Evolutionary conservation across 2,888 invertebrate genomes (phyloP), one percentile per base, ranked within the genome.

Genomic region (Cerceris rybyensis): DNA sequence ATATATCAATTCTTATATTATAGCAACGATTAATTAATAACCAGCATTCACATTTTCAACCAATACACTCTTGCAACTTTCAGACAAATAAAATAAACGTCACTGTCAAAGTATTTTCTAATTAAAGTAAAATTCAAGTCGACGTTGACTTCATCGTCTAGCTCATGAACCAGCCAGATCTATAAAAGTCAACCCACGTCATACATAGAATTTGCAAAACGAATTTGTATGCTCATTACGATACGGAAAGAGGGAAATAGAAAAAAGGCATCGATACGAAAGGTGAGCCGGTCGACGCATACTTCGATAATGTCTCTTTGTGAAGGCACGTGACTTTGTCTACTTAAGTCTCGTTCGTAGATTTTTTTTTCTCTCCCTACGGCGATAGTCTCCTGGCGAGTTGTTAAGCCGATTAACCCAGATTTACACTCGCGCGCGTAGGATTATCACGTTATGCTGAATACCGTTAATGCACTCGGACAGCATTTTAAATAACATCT

Each of bases 351-450:
- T 68, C 54, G 13, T 68, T 73, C 52, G 43, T 64, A 43, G 13
- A 63, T 63, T 58, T 65, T 63, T 58, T 65, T 65, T 55, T 59
- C 9, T 60, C 46, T 69, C 14, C 14, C 52, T 55, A 46, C 59
- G 58, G 46, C 69, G 50, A 59, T 57, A 59, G 69, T 69, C 73
- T 58, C 57, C 41, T 17, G 54, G 54, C 55, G 64, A 73, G 77
- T 73, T 73, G 78, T 78, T 81, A 80, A 86, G 82, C 81, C 81
- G 82, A 84, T 86, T 86, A 86, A 85, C 86, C 83, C 82, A 82
- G 84, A 79, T 80, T 72, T 78, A 66, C 55, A 60, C 58, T 9
- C 41, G 55, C 57, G 17, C 60, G 60, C 72, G 69, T 65, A 71
- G 73, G 72, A 79, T 78, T 78, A 70, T 71, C 54, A 16, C 60